Conservation (phyloP, 2,888 invertebrate genomes). For the Allolobophora icterica region DNA sequence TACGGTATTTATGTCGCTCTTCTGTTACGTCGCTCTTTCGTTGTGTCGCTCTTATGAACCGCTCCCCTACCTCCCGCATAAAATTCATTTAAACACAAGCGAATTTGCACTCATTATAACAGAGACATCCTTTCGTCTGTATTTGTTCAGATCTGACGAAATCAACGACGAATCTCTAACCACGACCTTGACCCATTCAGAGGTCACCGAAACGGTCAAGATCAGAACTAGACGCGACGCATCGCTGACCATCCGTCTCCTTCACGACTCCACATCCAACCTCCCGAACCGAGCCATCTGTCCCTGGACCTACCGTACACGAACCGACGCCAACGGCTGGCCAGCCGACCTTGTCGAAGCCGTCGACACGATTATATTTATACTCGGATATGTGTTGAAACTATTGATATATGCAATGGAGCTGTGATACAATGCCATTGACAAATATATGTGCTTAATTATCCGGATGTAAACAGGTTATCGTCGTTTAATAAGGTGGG, state of each 20-base stretch:
- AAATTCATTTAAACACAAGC: not conserved
- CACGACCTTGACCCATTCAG: not conserved
- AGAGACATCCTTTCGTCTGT: not conserved
- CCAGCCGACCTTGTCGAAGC: constrained; percentile 20
- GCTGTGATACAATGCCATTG: too few species aligned
- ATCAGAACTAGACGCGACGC: not conserved
- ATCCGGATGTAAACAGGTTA: too few species aligned
- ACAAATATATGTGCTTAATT: too few species aligned
- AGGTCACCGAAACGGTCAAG: not conserved
- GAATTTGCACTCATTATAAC: not conserved
- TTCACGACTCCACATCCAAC: not conserved
- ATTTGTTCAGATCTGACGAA: not conserved
- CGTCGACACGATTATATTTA: too few species aligned
- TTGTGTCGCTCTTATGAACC: too few species aligned
- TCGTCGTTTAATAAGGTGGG: too few species aligned
- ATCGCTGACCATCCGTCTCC: not conserved
- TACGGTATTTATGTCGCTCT: too few species aligned
- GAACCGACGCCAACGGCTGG: not conserved
- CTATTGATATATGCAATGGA: too few species aligned
- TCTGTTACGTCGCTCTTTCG: too few species aligned
- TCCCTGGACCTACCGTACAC: not conserved
- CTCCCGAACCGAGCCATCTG: constrained; percentile 23
- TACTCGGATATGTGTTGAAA: too few species aligned
- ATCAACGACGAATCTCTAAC: not conserved
- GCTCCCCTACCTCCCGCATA: too few species aligned